These are phyloP conservation scores for Paguma larvata DNA, from an alignment of 2,797 vertebrate species.

Conservation along the genomic window DNA sequence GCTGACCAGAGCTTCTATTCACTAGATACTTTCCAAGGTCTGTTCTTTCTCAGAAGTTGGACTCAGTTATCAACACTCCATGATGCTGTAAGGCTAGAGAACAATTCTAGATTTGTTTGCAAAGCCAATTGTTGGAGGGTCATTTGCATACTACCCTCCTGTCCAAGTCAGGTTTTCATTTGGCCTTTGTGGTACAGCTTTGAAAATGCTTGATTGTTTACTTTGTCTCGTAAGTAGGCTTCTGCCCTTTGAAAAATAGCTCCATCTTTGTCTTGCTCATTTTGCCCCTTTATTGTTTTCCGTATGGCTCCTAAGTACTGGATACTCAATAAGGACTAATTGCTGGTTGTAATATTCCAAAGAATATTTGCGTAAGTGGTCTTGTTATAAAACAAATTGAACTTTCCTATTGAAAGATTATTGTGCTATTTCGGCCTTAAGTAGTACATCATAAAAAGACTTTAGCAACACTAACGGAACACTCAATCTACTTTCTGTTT, in stretches of 20 bases:
- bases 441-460: slow-evolving; percentile 8
- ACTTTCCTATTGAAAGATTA: slow-evolving; percentile 26
- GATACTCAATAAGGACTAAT: neutral
- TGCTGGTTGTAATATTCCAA: neutral
- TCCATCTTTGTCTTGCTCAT: neutral
- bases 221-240: neutral
- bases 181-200: neutral
- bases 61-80: neutral
- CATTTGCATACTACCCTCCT: neutral
- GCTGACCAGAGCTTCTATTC: slow-evolving; percentile 55
- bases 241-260: neutral
- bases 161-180: neutral
- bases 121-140: neutral
- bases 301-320: neutral
- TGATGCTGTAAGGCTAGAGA: neutral
- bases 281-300: neutral
- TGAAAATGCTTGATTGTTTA: neutral
- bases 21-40: slow-evolving; percentile 49
- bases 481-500: slow-evolving; percentile 53
- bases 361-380: slow-evolving; percentile 38
- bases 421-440: slow-evolving; percentile 41
- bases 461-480: slow-evolving; percentile 26
- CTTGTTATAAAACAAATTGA: slow-evolving; percentile 47
- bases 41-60: slow-evolving; percentile 52
- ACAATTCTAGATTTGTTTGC: slow-evolving; percentile 1